Conservation (phyloP, 2,888 invertebrate genomes). For the Anthoptus insignis region DNA sequence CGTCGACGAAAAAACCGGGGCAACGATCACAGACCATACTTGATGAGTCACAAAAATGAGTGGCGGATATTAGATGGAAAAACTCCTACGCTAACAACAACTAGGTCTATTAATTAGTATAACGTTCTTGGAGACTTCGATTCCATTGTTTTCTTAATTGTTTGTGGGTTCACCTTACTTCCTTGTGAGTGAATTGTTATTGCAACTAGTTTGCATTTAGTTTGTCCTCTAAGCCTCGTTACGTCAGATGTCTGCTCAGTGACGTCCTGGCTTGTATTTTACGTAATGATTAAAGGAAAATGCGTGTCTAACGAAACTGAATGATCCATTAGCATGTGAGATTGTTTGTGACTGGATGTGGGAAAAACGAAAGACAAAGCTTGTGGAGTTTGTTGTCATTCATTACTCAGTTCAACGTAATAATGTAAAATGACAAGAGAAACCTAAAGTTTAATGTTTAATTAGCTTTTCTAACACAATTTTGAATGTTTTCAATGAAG, state of each 20-base stretch:
- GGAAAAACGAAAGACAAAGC: neutral
- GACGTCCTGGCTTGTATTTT: slow-evolving; percentile 4
- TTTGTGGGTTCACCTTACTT: slow-evolving; percentile 20
- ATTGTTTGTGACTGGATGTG: neutral
- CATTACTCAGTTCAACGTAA: neutral
- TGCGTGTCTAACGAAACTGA: neutral
- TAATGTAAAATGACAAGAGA: neutral
- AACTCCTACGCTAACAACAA: slow-evolving; percentile 11
- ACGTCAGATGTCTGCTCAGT: slow-evolving; percentile 12
- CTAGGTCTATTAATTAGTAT: slow-evolving; percentile 31
- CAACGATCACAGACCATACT: slow-evolving; percentile 21
- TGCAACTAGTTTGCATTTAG: slow-evolving; percentile 11
- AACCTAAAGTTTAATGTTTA: neutral
- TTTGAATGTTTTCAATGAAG: neutral
- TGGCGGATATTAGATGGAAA: slow-evolving; percentile 23
- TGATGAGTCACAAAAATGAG: slow-evolving; percentile 29
- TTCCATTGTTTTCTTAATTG: slow-evolving; percentile 32
- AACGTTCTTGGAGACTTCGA: slow-evolving; percentile 12
- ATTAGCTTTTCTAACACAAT: neutral
- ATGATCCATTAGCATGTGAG: neutral
- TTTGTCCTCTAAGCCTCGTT: slow-evolving; percentile 15
- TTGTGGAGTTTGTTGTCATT: neutral
- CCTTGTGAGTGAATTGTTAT: slow-evolving; percentile 28
- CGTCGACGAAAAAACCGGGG: slow-evolving; percentile 4
- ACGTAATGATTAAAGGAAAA: slow-evolving; percentile 9